Percentiles rank a stretch among this genome's conserved stretches.
These are phyloP conservation scores for Entelurus aequoreus DNA, from an alignment of 2,113 vertebrate genomes.

Conservation along the genomic window DNA sequence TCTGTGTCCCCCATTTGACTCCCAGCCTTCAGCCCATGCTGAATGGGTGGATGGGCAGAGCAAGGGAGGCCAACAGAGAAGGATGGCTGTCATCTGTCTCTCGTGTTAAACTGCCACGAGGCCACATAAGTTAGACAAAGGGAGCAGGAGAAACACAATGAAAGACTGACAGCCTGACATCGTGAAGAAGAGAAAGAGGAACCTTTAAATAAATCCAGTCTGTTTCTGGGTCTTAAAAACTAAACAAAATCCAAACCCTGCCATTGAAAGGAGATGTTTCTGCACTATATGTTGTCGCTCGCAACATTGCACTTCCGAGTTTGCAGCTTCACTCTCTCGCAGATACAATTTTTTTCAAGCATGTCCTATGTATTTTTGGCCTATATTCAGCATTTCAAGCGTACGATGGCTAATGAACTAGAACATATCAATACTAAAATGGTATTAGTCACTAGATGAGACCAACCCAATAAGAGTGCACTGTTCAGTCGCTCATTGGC, in stretches of 20 bases:
- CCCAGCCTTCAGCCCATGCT: conserved; percentile 35
- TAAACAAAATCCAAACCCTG: background rate
- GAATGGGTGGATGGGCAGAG: conserved; percentile 31
- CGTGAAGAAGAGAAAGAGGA: background rate
- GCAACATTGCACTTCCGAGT: too few species aligned
- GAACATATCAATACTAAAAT: too few species aligned
- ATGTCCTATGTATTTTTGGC: too few species aligned
- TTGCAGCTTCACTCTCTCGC: too few species aligned
- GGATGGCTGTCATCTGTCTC: conserved; percentile 42
- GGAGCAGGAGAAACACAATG: conserved; percentile 5
- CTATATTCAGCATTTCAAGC: too few species aligned
- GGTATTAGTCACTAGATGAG: too few species aligned
- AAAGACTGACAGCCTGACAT: background rate
- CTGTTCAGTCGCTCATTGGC: too few species aligned
- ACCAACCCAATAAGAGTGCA: too few species aligned
- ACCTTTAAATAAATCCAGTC: background rate
- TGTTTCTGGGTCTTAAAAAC: background rate
- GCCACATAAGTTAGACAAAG: conserved; percentile 3
- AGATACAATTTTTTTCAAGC: too few species aligned
- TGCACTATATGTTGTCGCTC: background rate
- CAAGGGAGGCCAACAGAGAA: conserved; percentile 28
- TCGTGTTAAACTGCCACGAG: conserved; percentile 21
- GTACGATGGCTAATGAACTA: too few species aligned
- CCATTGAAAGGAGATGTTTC: background rate
- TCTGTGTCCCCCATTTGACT: conserved; percentile 48